Conservation (phyloP, 2,888 invertebrate genomes). For the Parasteatoda lunata region DNA sequence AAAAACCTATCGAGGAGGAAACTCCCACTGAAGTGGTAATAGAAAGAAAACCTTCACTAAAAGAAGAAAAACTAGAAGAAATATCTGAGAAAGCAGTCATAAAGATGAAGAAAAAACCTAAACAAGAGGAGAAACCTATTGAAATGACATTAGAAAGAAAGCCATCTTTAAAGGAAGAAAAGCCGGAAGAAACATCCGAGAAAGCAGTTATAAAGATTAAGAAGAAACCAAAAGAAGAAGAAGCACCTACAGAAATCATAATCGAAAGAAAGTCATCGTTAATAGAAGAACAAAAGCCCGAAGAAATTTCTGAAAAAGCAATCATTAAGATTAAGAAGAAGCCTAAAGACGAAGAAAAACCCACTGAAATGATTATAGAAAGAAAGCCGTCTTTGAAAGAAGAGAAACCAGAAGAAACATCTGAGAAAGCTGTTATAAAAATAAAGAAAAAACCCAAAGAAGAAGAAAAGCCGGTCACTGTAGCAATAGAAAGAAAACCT, state of each 20-base stretch:
- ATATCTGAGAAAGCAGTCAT: constrained; percentile 16
- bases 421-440: constrained; percentile 37
- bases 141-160: constrained; percentile 13
- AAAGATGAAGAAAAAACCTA: constrained; percentile 41
- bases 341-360: constrained; percentile 29
- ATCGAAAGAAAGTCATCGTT: constrained; percentile 20
- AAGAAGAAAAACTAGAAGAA: constrained; percentile 33
- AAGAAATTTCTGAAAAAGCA: constrained; percentile 17
- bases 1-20: constrained; percentile 18
- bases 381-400: constrained; percentile 13
- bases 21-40: constrained; percentile 1
- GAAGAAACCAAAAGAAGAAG: constrained; percentile 45
- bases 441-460: constrained; percentile 51
- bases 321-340: constrained; percentile 4
- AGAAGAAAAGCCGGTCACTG: constrained; percentile 31
- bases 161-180: constrained; percentile 10
- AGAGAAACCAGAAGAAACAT: constrained; percentile 23
- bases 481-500: constrained; percentile 4
- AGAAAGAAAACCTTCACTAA: constrained; percentile 4
- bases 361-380: constrained; percentile 22
- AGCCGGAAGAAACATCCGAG: constrained; percentile 31
- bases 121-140: constrained; percentile 28
- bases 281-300: constrained; percentile 23
- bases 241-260: constrained; percentile 24
- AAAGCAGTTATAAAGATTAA: constrained; percentile 45